Base-by-base conservation (phyloP, 2,113 vertebrate genomes). In the Synchiropus splendidus region DNA sequence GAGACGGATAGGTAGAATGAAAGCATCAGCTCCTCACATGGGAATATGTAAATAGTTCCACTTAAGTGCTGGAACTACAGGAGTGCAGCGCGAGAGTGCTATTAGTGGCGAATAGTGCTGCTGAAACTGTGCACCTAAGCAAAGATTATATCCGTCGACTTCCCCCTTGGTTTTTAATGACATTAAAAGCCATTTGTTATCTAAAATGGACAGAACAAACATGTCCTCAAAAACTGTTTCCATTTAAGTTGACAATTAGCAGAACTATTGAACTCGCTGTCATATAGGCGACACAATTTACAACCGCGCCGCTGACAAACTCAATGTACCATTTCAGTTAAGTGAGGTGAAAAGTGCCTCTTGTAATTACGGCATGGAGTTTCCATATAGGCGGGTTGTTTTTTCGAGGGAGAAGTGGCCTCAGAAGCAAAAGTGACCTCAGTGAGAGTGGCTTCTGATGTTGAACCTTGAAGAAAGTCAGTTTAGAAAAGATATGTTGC, bases 41-140 rank as follows among this genome's bases (percentile, higher is more conserved):
- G 63, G 66, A 68, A 54, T 52, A 67, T 54, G 58, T 62, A 54
- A 74, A 67, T 52, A 44, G 45, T 70, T 70, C 58, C 46, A 59
- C 45, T 68, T 58, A 58, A 70, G 61, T 56, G 66, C 48, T 65
- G 45, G 27, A 70, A 67, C 51, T 61, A 35, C 54, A 58, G 44
- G 53, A 64, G 51, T 16, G 2, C 9, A 18, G 37, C 27, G 46
- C 30, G 50, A 64, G 58, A 65, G 54, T 34, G 50, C 43, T 45
- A 45, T 43, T 50, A 65, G 33, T 39, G 5, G 39, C 42, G 38
- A 59, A 52, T 43, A 44, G 16, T 16, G 34, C 46, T 14, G 42
- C 36, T 31, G 18, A 36, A 72, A 41, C 44, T 50, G 12, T 47
- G 34, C 68, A 18, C 21, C 21, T 27, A 27, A 27, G 21, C 21